Evolutionary conservation across 2,888 invertebrate species (phyloP).

Genomic region (Nebria salina): DNA sequence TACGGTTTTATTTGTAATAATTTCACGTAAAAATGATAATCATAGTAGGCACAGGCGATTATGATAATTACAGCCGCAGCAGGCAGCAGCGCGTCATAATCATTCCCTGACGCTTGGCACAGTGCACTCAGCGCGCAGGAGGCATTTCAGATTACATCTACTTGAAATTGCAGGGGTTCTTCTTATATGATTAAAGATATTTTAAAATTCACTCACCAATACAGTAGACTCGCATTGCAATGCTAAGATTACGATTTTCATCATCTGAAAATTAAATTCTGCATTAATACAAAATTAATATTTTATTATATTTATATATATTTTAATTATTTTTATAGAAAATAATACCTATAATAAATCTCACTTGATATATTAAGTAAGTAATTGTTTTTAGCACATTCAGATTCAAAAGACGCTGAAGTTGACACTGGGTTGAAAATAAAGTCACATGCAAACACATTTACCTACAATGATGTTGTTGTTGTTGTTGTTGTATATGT

Average conservation of each 20-base stretch:
- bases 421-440: not conserved
- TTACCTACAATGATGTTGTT: not conserved
- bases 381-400: slow-evolving; percentile 21
- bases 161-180: too few species aligned
- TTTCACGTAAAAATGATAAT: slow-evolving; percentile 34
- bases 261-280: too few species aligned
- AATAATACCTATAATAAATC: not conserved
- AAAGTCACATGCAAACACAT: not conserved
- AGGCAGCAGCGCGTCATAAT: slow-evolving; percentile 5
- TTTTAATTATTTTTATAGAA: not conserved
- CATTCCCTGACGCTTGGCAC: not conserved
- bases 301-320: too few species aligned
- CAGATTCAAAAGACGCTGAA: slow-evolving; percentile 14
- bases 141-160: too few species aligned
- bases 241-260: too few species aligned
- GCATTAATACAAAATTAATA: too few species aligned
- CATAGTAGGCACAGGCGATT: slow-evolving; percentile 12
- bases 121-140: slow-evolving; percentile 6
- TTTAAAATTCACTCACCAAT: too few species aligned
- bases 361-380: not conserved
- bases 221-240: too few species aligned
- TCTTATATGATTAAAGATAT: too few species aligned
- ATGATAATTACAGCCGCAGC: slow-evolving; percentile 19
- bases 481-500: too few species aligned
- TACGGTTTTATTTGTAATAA: slow-evolving; percentile 26